Conservation (phyloP, 2,797 vertebrate genomes). For the Carduelis carduelis region DNA sequence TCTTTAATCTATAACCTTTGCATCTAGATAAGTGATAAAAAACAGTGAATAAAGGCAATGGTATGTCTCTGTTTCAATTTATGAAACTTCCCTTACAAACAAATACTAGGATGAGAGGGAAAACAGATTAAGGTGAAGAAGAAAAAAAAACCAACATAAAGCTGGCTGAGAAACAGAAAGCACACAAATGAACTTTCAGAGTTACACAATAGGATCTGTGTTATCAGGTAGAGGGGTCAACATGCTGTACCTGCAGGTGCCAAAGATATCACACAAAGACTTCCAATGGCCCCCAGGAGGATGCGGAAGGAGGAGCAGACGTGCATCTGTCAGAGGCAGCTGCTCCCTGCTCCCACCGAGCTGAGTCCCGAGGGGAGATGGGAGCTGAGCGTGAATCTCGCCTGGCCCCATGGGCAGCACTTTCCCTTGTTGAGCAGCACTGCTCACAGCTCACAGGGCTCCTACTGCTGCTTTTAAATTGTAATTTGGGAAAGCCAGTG, state of each 20-base stretch:
- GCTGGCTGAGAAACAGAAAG: neutral
- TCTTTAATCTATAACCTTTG: neutral
- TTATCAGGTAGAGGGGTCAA: slow-evolving; percentile 13
- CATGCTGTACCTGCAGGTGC: neutral
- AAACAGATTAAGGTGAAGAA: neutral
- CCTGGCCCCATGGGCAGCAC: rapidly evolving
- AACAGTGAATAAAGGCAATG: neutral
- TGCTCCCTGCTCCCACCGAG: neutral
- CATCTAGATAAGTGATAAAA: neutral
- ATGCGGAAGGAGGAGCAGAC: neutral
- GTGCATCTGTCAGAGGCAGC: neutral
- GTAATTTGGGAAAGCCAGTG: neutral
- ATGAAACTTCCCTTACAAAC: neutral
- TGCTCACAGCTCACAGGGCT: neutral
- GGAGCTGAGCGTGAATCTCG: rapidly evolving
- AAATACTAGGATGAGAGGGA: neutral
- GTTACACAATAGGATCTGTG: neutral
- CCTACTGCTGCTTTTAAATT: neutral
- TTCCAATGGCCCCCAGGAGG: neutral
- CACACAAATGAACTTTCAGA: neutral
- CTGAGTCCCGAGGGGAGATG: rapidly evolving
- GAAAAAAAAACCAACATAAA: neutral
- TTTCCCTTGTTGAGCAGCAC: neutral
- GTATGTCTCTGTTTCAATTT: neutral
- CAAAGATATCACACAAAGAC: neutral